Percentiles rank a stretch among this genome's conserved stretches.
Evolutionary conservation across 2,113 vertebrate genomes (phyloP).

Genomic region (Anseranas semipalmata): DNA sequence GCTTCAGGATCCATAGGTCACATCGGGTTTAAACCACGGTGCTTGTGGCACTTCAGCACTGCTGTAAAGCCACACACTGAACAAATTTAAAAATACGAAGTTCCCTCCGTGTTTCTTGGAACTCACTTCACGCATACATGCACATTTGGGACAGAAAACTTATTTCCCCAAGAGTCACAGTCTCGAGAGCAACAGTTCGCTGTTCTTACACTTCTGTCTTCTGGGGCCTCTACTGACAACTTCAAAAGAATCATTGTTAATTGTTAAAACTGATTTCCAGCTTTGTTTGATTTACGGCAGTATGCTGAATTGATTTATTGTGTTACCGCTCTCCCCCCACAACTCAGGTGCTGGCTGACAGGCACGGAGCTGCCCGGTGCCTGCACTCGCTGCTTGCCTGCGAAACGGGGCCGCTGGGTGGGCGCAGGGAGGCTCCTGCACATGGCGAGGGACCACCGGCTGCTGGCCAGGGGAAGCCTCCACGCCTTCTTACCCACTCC

Average conservation of each 20-base stretch:
- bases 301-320: neutral
- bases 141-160: neutral
- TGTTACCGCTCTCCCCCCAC: neutral
- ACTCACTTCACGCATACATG: neutral
- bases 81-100: neutral
- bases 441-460: neutral
- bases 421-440: neutral
- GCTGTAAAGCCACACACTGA: neutral
- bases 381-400: neutral
- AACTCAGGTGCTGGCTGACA: conserved; percentile 45
- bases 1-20: neutral
- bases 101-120: neutral
- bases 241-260: conserved; percentile 11
- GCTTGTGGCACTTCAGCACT: neutral
- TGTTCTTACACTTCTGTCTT: neutral
- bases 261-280: neutral
- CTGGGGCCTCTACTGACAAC: neutral
- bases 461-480: neutral
- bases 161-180: neutral
- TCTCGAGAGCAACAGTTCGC: neutral
- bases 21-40: neutral
- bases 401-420: neutral
- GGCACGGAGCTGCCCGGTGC: neutral
- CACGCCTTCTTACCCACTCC: neutral
- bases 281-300: conserved; percentile 33